Evolutionary conservation across 1,140 invertebrate genomes (phyloP).

Genomic region (Drosophila lowei): DNA sequence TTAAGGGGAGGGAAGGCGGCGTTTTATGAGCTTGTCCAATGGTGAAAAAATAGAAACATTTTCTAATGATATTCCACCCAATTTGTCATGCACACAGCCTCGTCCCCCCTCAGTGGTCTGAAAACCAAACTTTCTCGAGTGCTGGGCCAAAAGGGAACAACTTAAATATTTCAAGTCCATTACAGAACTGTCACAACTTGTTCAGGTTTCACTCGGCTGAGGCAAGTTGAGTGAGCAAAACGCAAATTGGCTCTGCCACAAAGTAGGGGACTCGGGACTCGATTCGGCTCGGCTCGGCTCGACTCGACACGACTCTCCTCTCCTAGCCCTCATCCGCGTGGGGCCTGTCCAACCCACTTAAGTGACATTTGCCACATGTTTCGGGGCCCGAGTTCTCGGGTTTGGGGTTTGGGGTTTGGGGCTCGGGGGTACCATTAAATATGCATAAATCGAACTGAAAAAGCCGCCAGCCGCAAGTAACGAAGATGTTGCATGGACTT

Average conservation of each 20-base stretch:
- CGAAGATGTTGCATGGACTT: conserved; percentile 19
- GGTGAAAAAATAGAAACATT: too few relatives aligned
- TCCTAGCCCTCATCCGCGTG: neutral
- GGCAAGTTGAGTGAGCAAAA: conserved; percentile 39
- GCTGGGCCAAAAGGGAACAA: conserved; percentile 20
- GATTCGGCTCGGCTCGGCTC: too few relatives aligned
- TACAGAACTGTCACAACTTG: conserved; percentile 57
- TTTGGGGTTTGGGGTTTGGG: conserved; percentile 18
- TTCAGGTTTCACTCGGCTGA: conserved; percentile 16
- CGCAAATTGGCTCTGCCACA: conserved; percentile 53
- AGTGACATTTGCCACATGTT: conserved; percentile 63
- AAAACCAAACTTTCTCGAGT: conserved; percentile 4
- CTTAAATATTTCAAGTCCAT: conserved; percentile 62
- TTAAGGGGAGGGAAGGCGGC: neutral
- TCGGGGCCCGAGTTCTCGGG: neutral
- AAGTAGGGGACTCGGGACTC: neutral
- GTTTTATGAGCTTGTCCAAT: conserved; percentile 3
- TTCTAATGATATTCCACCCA: too few relatives aligned
- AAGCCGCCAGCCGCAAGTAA: conserved; percentile 14
- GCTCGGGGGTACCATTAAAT: conserved; percentile 42
- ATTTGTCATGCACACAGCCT: too few relatives aligned
- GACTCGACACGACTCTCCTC: neutral
- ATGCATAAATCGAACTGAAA: conserved; percentile 64
- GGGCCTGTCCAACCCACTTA: conserved; percentile 9
- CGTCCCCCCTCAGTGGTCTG: neutral